Evolutionary conservation across 2,113 vertebrate genomes (phyloP).

Genomic region (Leucopternis melanops): DNA sequence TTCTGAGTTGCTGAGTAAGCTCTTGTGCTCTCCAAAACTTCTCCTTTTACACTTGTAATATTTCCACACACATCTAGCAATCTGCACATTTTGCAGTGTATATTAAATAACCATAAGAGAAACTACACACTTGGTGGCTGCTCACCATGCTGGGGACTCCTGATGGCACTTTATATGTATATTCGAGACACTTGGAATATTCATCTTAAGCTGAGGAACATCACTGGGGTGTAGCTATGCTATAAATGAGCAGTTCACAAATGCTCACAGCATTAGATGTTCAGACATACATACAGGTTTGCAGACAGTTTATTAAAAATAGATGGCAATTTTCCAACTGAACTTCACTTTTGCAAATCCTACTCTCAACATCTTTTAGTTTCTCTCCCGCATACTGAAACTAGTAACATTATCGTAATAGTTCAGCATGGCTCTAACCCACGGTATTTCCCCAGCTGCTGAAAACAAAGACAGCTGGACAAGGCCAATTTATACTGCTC

Average conservation of each 20-base stretch:
- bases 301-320: neutral
- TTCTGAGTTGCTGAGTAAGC: neutral
- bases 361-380: neutral
- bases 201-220: neutral
- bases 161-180: neutral
- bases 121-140: neutral
- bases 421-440: neutral
- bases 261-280: neutral
- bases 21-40: neutral
- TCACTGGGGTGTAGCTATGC: neutral
- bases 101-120: constrained; percentile 7
- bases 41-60: neutral
- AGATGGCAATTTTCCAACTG: neutral
- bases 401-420: neutral
- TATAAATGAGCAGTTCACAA: neutral
- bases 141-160: neutral
- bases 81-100: neutral
- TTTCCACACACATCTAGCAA: neutral
- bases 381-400: neutral
- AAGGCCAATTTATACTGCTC: neutral
- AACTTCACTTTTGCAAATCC: neutral
- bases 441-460: neutral
- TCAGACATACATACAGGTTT: neutral
- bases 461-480: neutral
- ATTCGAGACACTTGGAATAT: neutral